Base-by-base conservation (phyloP, 2,113 vertebrate genomes). In the Pavo muticus region DNA sequence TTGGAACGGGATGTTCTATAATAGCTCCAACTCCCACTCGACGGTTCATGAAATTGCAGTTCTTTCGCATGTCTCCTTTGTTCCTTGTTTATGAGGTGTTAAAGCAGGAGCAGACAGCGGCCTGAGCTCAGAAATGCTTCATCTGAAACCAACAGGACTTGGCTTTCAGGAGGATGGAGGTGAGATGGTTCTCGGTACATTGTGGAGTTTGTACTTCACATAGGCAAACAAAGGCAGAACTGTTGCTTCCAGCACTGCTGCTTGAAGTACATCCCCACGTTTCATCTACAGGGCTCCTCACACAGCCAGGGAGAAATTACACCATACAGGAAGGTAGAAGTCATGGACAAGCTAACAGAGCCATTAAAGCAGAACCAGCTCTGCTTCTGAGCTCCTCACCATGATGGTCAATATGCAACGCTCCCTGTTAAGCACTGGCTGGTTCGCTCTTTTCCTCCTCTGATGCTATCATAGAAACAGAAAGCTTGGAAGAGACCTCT, bases 1-100 rank as follows among this genome's bases (percentile, higher is more conserved):
- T 88, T 95, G 93, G 94, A 96, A 95, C 85, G 90, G 86, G 93
- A 93, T 95, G 96, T 95, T 96, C 96, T 59, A 75, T 94, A 94
- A 95, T 57, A 88, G 91, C 85, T 93, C 61, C 76, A 84, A 90
- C 93, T 94, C 95, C 95, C 90, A 95, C 92, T 82, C 24, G 0
- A 78, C n/a, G 24, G 40, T 88, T 95, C 75, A 80, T 88, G 83
- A 95, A 96, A 93, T 25, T 95, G 73, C 76, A 84, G 80, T 40
- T 82, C 83, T 95, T 84, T 88, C 83, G 73, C 67, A 65, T 70
- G 44, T n/a, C 71, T 84, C 63, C 67, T 93, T 95, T 95, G 86
- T 91, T 95, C 87, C 82, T 69, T 63, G 54, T 92, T 95, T 87
- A 48, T 40, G 52, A 88, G 83, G 76, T 92, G 57, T 54, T 84